Percentiles rank a stretch among this genome's conserved stretches.
phyloP scores from a whole-genome alignment of 2,888 invertebrate genomes.

The Rosalia funebris region DNA sequence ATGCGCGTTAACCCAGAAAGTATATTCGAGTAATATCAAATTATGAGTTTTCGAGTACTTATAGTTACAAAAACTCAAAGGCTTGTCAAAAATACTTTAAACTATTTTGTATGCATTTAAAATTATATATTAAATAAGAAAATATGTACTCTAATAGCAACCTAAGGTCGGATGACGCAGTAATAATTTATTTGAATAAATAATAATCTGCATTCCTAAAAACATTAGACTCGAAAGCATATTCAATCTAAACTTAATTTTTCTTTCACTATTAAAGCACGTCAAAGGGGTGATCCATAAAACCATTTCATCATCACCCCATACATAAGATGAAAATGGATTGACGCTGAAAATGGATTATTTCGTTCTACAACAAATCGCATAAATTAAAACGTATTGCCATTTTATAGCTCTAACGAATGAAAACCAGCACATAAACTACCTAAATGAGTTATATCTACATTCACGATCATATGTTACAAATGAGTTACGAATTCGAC shows the following conservation, averaged over 20 bases:
- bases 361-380: background rate
- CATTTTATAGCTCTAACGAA: constrained; percentile 9
- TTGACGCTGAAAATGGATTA: background rate
- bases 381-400: constrained; percentile 7
- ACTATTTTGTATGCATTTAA: too few species aligned
- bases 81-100: too few species aligned
- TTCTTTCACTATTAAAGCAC: background rate
- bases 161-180: too few species aligned
- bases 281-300: background rate
- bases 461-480: constrained; percentile 7
- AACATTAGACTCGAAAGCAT: too few species aligned
- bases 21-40: too few species aligned
- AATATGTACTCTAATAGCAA: too few species aligned
- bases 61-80: too few species aligned
- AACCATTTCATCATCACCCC: background rate
- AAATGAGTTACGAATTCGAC: constrained; percentile 4
- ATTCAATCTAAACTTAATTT: background rate
- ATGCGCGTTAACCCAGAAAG: too few species aligned
- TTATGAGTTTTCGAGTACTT: too few species aligned
- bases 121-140: too few species aligned
- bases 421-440: constrained; percentile 13
- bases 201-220: too few species aligned
- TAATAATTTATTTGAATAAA: too few species aligned
- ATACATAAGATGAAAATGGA: background rate
- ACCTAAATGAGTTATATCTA: background rate